Base-by-base conservation (phyloP, 2,113 vertebrate species). In the Acanthisitta chloris region DNA sequence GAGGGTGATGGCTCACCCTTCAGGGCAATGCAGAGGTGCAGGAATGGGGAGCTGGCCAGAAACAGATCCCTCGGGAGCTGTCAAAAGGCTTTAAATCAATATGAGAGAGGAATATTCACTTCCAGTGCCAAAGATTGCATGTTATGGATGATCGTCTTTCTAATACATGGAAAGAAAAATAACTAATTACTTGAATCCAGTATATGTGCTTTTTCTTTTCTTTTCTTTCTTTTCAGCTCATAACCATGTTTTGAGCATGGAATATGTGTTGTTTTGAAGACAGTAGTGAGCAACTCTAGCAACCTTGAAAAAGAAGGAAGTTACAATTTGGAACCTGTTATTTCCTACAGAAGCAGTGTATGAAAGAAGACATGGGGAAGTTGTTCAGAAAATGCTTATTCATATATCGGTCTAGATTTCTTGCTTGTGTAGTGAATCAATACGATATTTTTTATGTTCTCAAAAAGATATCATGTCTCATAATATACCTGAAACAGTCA, bases 41-140 rank as follows among this genome's bases (percentile, higher is more conserved):
- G 74, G 36, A 76, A 82, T 1, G 10, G 82, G 76, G 82, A 92
- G 77, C 69, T 59, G 76, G 65, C 78, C 91, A 90, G 71, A 34
- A 91, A 69, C 36, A 43, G n/a, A 66, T 91, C 85, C 79, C 64
- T 42, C 0, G 6, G 77, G 88, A 86, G 43, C 71, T 46, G 70
- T 93, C 86, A 86, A 52, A 81, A 92, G 73, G 33, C 84, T 91
- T 83, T 84, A 95, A 83, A 74, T 93, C 92, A 94, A 74, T 90
- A 79, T 0, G 2, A 77, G 46, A 43, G 79, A 43, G 79, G 58
- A 95, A 54, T 29, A 64, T 55, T 64, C 90, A 38, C 71, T 88
- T 86, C 71, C 52, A 73, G 51, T 49, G 94, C 91, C 91, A 87
- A 91, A 40, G 23, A 59, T 86, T 87, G 78, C 33, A 61, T 86